Evolutionary conservation across 2,113 vertebrate genomes (phyloP), one percentile per base, ranked within the genome.

Genomic region (Grallaria varia): DNA sequence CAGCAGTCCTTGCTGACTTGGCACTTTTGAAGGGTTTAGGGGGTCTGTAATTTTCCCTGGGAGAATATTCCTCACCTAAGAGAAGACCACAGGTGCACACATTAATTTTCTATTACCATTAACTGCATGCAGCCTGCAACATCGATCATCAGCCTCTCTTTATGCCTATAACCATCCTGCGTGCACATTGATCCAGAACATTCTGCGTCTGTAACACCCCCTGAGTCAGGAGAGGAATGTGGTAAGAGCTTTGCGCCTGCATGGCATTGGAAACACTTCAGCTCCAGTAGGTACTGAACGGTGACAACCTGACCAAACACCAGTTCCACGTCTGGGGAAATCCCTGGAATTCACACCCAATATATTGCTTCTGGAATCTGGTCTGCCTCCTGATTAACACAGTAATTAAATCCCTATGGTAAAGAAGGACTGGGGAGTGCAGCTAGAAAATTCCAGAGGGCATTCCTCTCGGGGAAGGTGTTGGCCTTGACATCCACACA

Each of bases 81-180:
- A 11, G 64, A 86, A 84, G 73, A 88, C 88, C 83, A 93, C 62
- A 87, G 94, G 88, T 95, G 77, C 88, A 89, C 94, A 89, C 86
- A 93, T 93, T 90, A 89, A 96, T 96, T 90, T 95, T 78, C 95
- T 93, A 90, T 94, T 95, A 75, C 92, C 66, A 92, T 95, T 86
- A 94, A 90, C 78, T 82, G 88, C 83, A 82, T 3, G 62, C 76
- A 95, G 78, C 81, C 85, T 93, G 73, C 80, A 92, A 47, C 90
- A 90, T 81, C 1, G 79, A 96, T 89, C 94, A 92, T 60, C 80
- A 89, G 64, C 68, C 55, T 90, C 83, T 87, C 10, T 84, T 93
- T 84, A 49, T 40, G 40, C 79, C 79, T 84, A 21, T 56, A 74
- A 90, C 75, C 76, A 89, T 85, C 87, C 79, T 78, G 73, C 58